These are phyloP conservation scores for Atherinosoma microstoma DNA, from an alignment of 2,797 vertebrate species.

Conservation along the genomic window DNA sequence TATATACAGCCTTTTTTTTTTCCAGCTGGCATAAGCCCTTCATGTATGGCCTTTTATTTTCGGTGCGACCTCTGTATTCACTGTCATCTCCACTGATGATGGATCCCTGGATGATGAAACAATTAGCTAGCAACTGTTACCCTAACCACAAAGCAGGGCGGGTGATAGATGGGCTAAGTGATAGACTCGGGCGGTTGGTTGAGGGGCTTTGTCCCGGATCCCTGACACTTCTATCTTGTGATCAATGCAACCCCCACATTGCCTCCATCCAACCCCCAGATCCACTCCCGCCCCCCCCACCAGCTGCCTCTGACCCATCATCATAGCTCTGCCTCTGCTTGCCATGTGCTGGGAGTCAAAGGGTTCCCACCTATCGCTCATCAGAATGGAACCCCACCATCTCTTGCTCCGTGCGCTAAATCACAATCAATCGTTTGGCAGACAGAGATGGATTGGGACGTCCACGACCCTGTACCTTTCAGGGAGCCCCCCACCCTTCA, in stretches of 20 bases:
- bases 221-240: slow-evolving; percentile 75
- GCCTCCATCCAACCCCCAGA: slow-evolving; percentile 47
- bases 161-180: slow-evolving; percentile 81
- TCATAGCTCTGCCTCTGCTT: slow-evolving; percentile 73
- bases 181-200: slow-evolving; percentile 75
- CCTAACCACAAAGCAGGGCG: slow-evolving; percentile 82
- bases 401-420: slow-evolving; percentile 69
- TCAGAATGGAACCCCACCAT: slow-evolving; percentile 74
- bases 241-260: slow-evolving; percentile 60
- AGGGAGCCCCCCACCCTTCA: slow-evolving; percentile 56
- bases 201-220: slow-evolving; percentile 73
- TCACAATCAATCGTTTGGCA: slow-evolving; percentile 76
- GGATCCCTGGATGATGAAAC: slow-evolving; percentile 90
- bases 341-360: slow-evolving; percentile 81
- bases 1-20: slow-evolving; percentile 16
- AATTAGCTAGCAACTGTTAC: slow-evolving; percentile 86
- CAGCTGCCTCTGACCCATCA: slow-evolving; percentile 84
- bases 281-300: slow-evolving; percentile 71
- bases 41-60: slow-evolving; percentile 39
- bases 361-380: slow-evolving; percentile 81
- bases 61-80: slow-evolving; percentile 81
- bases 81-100: slow-evolving; percentile 78
- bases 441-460: slow-evolving; percentile 85
- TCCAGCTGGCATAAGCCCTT: slow-evolving; percentile 27
- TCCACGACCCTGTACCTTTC: slow-evolving; percentile 76